Evolutionary conservation across 2,888 invertebrate genomes (phyloP).

Genomic region (Acronicta aceris): DNA sequence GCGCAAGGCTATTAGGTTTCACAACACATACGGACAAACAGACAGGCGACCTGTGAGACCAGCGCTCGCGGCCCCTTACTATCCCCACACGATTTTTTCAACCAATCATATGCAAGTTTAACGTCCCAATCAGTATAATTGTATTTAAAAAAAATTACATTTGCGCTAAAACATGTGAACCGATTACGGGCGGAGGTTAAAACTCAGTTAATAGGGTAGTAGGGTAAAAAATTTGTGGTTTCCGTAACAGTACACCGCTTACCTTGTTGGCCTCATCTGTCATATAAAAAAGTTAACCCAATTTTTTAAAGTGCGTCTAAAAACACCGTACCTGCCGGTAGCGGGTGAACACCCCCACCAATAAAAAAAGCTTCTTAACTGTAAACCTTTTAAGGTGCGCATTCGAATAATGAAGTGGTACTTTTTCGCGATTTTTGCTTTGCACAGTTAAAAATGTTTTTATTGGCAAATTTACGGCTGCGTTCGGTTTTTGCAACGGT

Average conservation of each 20-base stretch:
- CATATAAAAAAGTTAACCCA: slow-evolving; percentile 82
- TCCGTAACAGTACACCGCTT: slow-evolving; percentile 87
- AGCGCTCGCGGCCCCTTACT: slow-evolving; percentile 63
- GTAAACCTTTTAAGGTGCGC: slow-evolving; percentile 68
- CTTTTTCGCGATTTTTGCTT: slow-evolving; percentile 75
- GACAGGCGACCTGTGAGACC: slow-evolving; percentile 64
- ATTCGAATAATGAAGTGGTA: slow-evolving; percentile 66
- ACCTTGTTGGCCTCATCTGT: slow-evolving; percentile 84
- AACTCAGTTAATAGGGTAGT: slow-evolving; percentile 84
- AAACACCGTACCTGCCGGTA: slow-evolving; percentile 85
- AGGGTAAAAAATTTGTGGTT: slow-evolving; percentile 79
- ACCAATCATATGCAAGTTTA: slow-evolving; percentile 27
- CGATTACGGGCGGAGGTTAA: slow-evolving; percentile 70
- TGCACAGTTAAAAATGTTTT: slow-evolving; percentile 57
- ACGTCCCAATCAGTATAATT: slow-evolving; percentile 27
- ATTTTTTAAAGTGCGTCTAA: slow-evolving; percentile 74
- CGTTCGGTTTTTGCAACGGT: slow-evolving; percentile 78
- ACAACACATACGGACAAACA: slow-evolving; percentile 77
- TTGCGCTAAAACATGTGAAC: slow-evolving; percentile 71
- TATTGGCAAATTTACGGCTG: slow-evolving; percentile 75
- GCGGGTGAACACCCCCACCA: slow-evolving; percentile 73
- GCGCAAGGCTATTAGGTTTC: slow-evolving; percentile 82
- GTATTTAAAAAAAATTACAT: slow-evolving; percentile 42
- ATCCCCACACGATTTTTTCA: slow-evolving; percentile 38
- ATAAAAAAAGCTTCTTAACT: slow-evolving; percentile 72